Evolutionary conservation across 1,140 invertebrate species (phyloP).

Genomic region (Drosophila fuyamai): DNA sequence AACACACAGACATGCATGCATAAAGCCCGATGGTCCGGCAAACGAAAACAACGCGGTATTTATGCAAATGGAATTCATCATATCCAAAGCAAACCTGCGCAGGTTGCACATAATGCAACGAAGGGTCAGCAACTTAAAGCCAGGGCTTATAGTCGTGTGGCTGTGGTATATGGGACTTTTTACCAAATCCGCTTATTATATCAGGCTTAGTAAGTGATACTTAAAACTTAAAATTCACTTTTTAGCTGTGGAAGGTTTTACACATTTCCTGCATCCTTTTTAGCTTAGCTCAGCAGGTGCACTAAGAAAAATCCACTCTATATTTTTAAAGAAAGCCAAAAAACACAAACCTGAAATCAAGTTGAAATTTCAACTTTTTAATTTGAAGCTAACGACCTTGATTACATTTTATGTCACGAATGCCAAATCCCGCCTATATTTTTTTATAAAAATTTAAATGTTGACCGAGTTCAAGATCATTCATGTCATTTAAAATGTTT

Average conservation of each 20-base stretch:
- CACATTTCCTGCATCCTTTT: background rate
- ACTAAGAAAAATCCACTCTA: background rate
- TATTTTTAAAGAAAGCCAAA: too few species aligned
- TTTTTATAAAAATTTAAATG: background rate
- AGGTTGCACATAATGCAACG: conserved; percentile 21
- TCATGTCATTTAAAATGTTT: background rate
- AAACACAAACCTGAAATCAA: background rate
- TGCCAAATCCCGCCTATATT: background rate
- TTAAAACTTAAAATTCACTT: conserved; percentile 45
- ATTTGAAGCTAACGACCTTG: background rate
- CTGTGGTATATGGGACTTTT: conserved; percentile 6
- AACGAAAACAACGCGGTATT: conserved; percentile 29
- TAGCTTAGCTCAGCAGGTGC: background rate
- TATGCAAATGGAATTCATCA: conserved; percentile 52
- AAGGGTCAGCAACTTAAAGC: conserved; percentile 46
- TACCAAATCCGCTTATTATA: conserved; percentile 33
- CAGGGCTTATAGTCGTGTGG: conserved; percentile 23
- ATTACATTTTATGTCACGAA: background rate
- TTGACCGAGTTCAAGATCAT: background rate
- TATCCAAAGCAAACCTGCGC: conserved; percentile 19
- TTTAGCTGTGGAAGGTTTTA: background rate
- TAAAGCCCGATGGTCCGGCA: conserved; percentile 13
- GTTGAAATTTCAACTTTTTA: background rate
- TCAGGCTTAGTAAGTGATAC: conserved; percentile 38
- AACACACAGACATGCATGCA: conserved; percentile 3